Evolutionary conservation across 2,888 invertebrate species (phyloP), one percentile per base, ranked within the genome.

Genomic region (Acanthopleura granulata): DNA sequence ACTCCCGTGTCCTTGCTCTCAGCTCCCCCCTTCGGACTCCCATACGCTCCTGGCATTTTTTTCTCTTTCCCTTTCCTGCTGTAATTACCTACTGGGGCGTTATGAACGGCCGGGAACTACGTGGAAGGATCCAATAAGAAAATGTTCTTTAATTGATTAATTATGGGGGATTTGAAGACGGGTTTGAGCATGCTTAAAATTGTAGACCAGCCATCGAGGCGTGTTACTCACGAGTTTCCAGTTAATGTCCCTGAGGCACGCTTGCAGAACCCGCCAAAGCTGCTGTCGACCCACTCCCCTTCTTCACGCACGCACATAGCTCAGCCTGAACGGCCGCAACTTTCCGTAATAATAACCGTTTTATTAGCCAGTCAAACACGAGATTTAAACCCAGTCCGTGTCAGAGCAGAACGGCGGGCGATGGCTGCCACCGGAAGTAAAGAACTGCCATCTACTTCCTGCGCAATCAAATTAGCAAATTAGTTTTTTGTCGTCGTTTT

Each of bases 31-130:
- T 6, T 40, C 40, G 40, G 40, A 40, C 40, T 40, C 3, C 40
- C 40, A 40, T 6, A 3, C 4, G 40, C 40, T 40, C 40, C 40
- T 40, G 3, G 40, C 9, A 40, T 40, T 40, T 40, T 40, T 40
- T 9, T 40, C 40, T 57, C 18, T 57, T 12, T 57, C 57, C 12
- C 57, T 57, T 57, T 22, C n/a, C 57, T 57, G 57, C 18, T n/a
- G 57, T 57, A 57, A 57, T 57, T 57, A 57, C 57, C 57, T 57
- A 57, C 57, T 57, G 57, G 57, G 57, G 57, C 57, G 57, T 57
- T 57, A 57, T 57, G 57, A 57, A 22, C 57, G 57, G 22, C 18
- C 12, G 22, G 18, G 57, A 12, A 57, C 57, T n/a, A 57, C n/a
- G 57, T 18, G 57, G 18, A 57, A 57, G 57, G 22, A 57, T 57